These are phyloP conservation scores for Grammatotria lemairii DNA, from an alignment of 2,113 vertebrate genomes.

Conservation along the genomic window DNA sequence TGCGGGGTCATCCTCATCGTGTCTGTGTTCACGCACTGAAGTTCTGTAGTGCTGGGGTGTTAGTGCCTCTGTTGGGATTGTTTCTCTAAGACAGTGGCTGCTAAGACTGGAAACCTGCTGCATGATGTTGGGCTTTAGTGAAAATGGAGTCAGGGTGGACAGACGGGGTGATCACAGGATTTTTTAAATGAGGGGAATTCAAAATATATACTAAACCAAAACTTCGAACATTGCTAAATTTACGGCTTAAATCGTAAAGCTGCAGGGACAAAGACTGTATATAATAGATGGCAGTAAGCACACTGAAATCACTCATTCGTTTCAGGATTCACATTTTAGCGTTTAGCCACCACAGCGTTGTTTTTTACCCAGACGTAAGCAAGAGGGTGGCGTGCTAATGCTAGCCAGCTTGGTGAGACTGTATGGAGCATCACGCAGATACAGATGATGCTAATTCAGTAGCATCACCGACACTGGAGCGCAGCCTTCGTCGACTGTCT, in stretches of 20 bases:
- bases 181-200: too few species aligned
- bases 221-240: rapidly evolving
- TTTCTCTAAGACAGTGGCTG: neutral
- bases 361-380: neutral
- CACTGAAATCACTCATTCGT: neutral
- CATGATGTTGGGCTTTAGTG: neutral
- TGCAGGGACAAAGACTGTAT: neutral
- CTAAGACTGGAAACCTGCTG: neutral
- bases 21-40: neutral
- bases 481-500: neutral
- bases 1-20: neutral
- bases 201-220: neutral
- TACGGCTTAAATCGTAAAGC: neutral
- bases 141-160: neutral
- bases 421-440: neutral
- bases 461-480: neutral
- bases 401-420: neutral
- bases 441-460: neutral
- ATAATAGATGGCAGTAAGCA: neutral
- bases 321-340: neutral
- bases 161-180: neutral
- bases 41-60: neutral
- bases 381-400: neutral
- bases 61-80: neutral
- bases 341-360: neutral